Base-by-base conservation (phyloP, 2,113 vertebrate genomes). In the Python bivittatus region DNA sequence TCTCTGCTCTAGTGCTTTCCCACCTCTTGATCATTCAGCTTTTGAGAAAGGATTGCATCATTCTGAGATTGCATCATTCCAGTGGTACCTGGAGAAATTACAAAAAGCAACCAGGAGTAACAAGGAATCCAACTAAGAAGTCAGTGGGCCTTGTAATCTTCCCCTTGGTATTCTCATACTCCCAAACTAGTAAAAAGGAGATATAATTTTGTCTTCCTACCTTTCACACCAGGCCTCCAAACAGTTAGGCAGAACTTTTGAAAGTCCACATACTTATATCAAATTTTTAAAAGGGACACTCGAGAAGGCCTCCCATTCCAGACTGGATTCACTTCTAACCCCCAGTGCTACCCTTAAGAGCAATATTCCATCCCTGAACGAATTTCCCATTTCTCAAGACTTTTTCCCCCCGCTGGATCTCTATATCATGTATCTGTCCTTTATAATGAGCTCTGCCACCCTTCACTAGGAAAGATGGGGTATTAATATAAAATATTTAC, bases 381-480 rank as follows among this genome's bases (percentile, higher is more conserved):
- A 56, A 52, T 68, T 64, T 89, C 20, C 27, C 25, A 22, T 13
- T n/a, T 48, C 29, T 44, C 38, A 5, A n/a, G 60, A 61, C 25
- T 27, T 9, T 61, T 60, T 13, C 12, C 4, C 44, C 48, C 64
- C 83, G 64, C n/a, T 25, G n/a, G n/a, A 53, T 84, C 79, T 25
- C n/a, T 6, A 12, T 5, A 13, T 56, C 38, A 23, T 15, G 23
- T 0, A 17, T 42, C 27, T 90, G 85, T 85, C 48, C 53, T 33
- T 94, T 54, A 29, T 89, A 60, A 94, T 92, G 53, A 93, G 86
- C 8, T 90, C 93, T 93, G 85, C 64, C 86, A 95, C 89, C 93
- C 52, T 92, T 93, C 92, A 91, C 87, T 57, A 87, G 89, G 93
- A 79, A 93, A 93, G 93, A 54, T 17, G 42, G 25, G 91, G 60